Conservation (phyloP, 2,113 vertebrate genomes). For the Siniperca chuatsi region DNA sequence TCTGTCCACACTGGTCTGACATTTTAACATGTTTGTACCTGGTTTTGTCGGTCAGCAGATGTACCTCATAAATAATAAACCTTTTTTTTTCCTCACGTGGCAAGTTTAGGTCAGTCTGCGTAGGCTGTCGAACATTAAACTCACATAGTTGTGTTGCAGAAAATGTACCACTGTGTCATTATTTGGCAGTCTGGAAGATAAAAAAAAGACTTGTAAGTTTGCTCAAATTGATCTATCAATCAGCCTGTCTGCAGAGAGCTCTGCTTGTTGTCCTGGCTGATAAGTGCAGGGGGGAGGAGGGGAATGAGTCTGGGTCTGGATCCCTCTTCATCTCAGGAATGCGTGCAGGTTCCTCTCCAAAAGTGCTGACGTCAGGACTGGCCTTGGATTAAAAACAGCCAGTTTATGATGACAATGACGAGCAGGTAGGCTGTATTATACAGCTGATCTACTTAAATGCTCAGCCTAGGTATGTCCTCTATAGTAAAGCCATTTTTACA, state of each 20-base stretch:
- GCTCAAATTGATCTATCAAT: slow-evolving; percentile 44
- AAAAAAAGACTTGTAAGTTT: slow-evolving; percentile 4
- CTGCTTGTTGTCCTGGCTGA: slow-evolving; percentile 60
- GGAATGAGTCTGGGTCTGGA: slow-evolving; percentile 54
- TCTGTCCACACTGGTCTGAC: not conserved
- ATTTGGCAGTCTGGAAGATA: not conserved
- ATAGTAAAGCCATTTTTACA: not conserved
- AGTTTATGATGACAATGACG: slow-evolving; percentile 49
- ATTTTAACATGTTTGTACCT: slow-evolving; percentile 24
- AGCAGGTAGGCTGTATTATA: slow-evolving; percentile 29
- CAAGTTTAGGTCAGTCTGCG: slow-evolving; percentile 4
- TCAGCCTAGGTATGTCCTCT: not conserved
- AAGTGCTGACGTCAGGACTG: slow-evolving; percentile 71
- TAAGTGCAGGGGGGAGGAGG: slow-evolving; percentile 27
- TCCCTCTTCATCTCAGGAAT: slow-evolving; percentile 73
- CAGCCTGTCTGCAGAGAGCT: slow-evolving; percentile 46
- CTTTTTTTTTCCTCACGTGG: not conserved
- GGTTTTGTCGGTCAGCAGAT: slow-evolving; percentile 48
- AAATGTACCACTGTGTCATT: slow-evolving; percentile 3
- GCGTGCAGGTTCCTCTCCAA: slow-evolving; percentile 68
- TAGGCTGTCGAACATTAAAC: not conserved
- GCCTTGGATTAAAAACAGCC: slow-evolving; percentile 73
- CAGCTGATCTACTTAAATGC: slow-evolving; percentile 8
- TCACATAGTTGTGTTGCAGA: not conserved
- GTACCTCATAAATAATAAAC: slow-evolving; percentile 31